Percentiles rank a stretch among this genome's conserved stretches.
Evolutionary conservation across 2,888 invertebrate genomes (phyloP).

Genomic region (Artemia sp.): DNA sequence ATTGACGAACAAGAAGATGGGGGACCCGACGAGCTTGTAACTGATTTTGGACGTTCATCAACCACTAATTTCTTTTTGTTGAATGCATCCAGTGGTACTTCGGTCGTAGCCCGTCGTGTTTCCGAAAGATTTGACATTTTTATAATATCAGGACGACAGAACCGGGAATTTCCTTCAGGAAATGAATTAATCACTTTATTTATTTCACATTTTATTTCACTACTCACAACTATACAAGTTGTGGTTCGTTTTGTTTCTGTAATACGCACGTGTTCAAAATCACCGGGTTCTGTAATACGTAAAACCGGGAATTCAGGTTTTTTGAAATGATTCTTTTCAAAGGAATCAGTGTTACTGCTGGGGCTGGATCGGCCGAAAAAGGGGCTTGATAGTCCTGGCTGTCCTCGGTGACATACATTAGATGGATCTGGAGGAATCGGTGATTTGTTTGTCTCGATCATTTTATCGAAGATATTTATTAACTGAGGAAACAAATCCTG

Average conservation of each 20-base stretch:
- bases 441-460: conserved; percentile 34
- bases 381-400: conserved; percentile 14
- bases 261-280: conserved; percentile 15
- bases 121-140: conserved; percentile 24
- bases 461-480: conserved; percentile 68
- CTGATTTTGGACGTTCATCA: conserved; percentile 45
- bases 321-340: neutral
- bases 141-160: conserved; percentile 10
- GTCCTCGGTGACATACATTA: neutral
- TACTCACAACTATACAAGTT: neutral
- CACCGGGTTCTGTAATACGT: conserved; percentile 22
- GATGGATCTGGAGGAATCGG: conserved; percentile 1
- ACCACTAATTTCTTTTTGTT: conserved; percentile 37
- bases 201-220: neutral
- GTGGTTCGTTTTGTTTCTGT: conserved; percentile 9
- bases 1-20: conserved; percentile 30
- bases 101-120: conserved; percentile 30
- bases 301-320: conserved; percentile 21
- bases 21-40: conserved; percentile 56
- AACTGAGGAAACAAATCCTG: conserved; percentile 64
- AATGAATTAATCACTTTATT: conserved; percentile 1
- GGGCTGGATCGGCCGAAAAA: conserved; percentile 14
- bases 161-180: conserved; percentile 2
- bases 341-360: neutral
- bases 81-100: conserved; percentile 27